Percentiles rank a stretch among this genome's conserved stretches.
Evolutionary conservation across 2,797 vertebrate genomes (phyloP).

Genomic region (Dipus sagitta): DNA sequence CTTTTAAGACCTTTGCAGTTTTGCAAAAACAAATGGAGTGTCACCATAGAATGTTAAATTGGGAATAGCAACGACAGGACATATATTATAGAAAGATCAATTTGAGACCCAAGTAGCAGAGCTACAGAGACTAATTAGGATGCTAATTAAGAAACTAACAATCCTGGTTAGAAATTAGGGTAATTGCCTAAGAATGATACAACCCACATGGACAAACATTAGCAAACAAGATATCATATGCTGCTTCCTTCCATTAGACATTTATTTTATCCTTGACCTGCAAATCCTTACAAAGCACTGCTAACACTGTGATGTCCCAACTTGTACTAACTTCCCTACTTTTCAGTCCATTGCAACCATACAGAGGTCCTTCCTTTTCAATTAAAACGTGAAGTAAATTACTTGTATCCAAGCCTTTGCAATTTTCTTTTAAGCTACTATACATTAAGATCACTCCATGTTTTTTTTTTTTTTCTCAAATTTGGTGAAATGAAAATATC

Average conservation of each 20-base stretch:
- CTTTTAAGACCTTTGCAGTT: not conserved
- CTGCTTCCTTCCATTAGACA: not conserved
- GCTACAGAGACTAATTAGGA: not conserved
- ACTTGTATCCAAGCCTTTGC: not conserved
- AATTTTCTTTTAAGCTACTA: not conserved
- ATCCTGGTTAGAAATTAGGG: conserved; percentile 1
- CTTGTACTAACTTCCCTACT: not conserved
- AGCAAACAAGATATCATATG: not conserved
- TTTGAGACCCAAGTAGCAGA: not conserved
- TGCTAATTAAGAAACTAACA: not conserved
- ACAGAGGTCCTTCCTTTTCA: not conserved
- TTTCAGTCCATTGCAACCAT: not conserved
- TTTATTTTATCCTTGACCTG: not conserved
- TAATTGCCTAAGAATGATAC: conserved; percentile 16
- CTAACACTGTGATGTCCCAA: not conserved
- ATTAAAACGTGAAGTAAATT: not conserved
- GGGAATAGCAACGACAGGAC: not conserved
- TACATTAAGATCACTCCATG: not conserved
- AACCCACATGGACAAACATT: not conserved
- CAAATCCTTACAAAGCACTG: not conserved
- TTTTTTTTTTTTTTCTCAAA: not conserved
- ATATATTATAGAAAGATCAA: not conserved
- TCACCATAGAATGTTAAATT: not conserved
- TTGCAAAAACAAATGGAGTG: not conserved
- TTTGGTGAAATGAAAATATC: not conserved